Evolutionary conservation across 2,113 vertebrate species (phyloP).

Genomic region (Campylomormyrus tamandua): DNA sequence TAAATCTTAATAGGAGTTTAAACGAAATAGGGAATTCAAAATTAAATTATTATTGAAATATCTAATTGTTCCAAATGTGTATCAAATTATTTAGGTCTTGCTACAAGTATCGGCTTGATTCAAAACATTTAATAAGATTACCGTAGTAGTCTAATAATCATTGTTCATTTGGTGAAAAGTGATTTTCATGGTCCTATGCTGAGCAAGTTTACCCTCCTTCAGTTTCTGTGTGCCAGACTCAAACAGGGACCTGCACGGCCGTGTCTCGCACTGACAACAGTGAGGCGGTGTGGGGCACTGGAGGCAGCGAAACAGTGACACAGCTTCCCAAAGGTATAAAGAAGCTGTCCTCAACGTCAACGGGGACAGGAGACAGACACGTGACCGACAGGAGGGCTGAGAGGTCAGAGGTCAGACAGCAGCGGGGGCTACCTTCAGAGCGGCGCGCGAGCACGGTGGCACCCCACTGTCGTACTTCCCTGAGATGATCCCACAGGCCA

Average conservation of each 20-base stretch:
- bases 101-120: background rate
- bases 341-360: background rate
- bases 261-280: background rate
- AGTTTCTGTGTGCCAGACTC: background rate
- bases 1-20: background rate
- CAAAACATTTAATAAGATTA: background rate
- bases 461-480: slow-evolving; percentile 72
- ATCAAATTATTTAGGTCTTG: background rate
- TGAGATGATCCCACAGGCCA: slow-evolving; percentile 71
- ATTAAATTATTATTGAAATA: background rate
- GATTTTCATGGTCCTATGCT: background rate
- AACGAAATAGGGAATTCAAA: background rate
- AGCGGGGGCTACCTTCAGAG: slow-evolving; percentile 51
- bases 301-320: background rate
- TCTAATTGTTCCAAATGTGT: background rate
- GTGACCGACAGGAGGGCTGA: background rate
- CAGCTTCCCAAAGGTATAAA: background rate
- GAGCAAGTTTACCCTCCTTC: background rate
- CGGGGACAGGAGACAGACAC: background rate
- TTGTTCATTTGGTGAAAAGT: background rate
- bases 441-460: slow-evolving; percentile 70
- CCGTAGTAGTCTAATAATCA: background rate
- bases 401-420: background rate
- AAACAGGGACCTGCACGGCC: background rate
- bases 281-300: rapidly evolving